These are phyloP conservation scores for Aphelinus atriplicis DNA, from an alignment of 1,140 invertebrate species.

Conservation along the genomic window DNA sequence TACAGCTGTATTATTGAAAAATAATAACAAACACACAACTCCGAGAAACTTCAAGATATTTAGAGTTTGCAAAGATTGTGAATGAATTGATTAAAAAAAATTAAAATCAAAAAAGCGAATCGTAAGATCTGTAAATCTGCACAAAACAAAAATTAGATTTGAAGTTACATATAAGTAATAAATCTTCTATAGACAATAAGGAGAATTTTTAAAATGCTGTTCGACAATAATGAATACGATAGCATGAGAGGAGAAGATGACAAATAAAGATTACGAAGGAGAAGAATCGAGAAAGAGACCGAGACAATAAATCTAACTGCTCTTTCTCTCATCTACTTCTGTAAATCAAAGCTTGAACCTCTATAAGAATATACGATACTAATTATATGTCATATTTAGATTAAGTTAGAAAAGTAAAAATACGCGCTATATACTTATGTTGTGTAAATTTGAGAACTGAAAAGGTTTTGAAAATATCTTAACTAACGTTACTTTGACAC, in stretches of 20 bases:
- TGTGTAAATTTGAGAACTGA: constrained; percentile 26
- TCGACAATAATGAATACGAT: constrained; percentile 64
- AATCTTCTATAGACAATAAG: constrained; percentile 51
- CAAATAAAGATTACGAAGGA: constrained; percentile 24
- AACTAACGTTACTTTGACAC: constrained; percentile 39
- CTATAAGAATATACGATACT: background rate
- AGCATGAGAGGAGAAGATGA: constrained; percentile 35
- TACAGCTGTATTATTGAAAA: too few species aligned
- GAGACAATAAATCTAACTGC: constrained; percentile 19
- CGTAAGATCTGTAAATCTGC: constrained; percentile 57
- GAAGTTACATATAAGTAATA: constrained; percentile 47
- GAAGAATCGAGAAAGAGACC: constrained; percentile 14
- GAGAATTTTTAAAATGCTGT: constrained; percentile 62
- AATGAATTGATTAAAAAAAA: background rate
- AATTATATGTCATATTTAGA: constrained; percentile 10
- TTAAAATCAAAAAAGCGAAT: background rate
- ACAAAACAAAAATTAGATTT: constrained; percentile 58
- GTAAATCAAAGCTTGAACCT: background rate
- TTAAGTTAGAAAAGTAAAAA: background rate
- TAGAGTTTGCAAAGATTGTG: background rate
- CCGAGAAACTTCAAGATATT: background rate
- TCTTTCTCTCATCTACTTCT: constrained; percentile 8
- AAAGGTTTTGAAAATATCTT: background rate
- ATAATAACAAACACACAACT: too few species aligned
- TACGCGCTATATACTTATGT: constrained; percentile 1